Evolutionary conservation across 2,113 vertebrate genomes (phyloP), one percentile per base, ranked within the genome.

Genomic region (Scartelaos histophorus): DNA sequence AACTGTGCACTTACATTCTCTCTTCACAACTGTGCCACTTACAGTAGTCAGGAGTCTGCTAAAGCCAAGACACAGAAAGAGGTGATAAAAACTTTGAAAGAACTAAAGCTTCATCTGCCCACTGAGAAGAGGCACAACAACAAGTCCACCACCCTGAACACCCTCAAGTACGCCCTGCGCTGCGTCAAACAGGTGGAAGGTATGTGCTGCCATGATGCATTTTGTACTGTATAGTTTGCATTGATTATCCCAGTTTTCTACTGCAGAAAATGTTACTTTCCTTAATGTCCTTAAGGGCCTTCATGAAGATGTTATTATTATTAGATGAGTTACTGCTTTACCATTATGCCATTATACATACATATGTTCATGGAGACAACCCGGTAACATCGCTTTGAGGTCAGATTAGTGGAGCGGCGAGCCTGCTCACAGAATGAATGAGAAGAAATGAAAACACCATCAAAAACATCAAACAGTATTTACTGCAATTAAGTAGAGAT

Each of bases 161-260:
- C 96, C 0, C 70, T 99, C 66, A 97, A 97, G 83, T 96, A 97
- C 0, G 97, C 97, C 2, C 93, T 99, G 74, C 92, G 94, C 73
- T 98, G 97, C 38, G 95, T 99, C 86, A 96, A 96, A 82, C 98
- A 98, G 84, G 96, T 99, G 75, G 94, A 95, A 96, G 97, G 98
- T 99, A 78, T 87, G 69, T 21, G 13, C 38, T 24, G 38, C 10
- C n/a, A 34, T 12, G 1, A 10, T 64, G 49, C 17, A 19, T 66
- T 12, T 66, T 4, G 7, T 3, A 12, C 29, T 12, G 38, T n/a
- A 6, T 45, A 35, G 29, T 7, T 35, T 34, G 7, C 24, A 6
- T 9, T 5, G 57, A 60, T 25, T 25, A 15, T 12, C 6, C 57
- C 47, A 19, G 10, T 21, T 54, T 10, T 21, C 51, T 7, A 10